These are phyloP conservation scores for Apodemus sylvaticus DNA, from an alignment of 2,113 vertebrate genomes.

Conservation along the genomic window DNA sequence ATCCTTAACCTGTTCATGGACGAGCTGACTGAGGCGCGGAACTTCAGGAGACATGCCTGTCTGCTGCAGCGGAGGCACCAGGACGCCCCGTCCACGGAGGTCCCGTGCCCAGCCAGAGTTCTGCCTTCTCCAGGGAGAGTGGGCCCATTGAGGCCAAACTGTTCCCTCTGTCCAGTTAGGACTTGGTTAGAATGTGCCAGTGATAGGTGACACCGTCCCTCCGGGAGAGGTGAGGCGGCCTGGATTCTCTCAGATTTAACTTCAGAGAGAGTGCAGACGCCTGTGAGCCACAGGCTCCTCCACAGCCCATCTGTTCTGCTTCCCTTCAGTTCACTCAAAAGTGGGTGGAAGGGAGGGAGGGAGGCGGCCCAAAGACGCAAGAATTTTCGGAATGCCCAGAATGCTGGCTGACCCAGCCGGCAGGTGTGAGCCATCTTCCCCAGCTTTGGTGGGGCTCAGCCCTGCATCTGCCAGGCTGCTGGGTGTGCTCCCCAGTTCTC, in stretches of 20 bases:
- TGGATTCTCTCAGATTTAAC: not conserved
- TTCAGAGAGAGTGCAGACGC: fast-evolving
- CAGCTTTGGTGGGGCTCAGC: not conserved
- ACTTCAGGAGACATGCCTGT: not conserved
- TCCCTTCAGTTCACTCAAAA: not conserved
- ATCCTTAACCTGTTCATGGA: not conserved
- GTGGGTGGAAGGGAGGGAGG: not conserved
- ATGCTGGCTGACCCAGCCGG: not conserved
- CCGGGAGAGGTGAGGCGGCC: not conserved
- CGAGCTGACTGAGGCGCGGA: not conserved
- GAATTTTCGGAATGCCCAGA: slow-evolving; percentile 63
- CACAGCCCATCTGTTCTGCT: not conserved
- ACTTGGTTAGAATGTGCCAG: not conserved
- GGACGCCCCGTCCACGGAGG: not conserved
- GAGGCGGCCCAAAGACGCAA: not conserved
- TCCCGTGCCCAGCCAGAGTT: not conserved
- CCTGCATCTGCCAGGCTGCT: not conserved
- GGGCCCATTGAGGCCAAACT: not conserved
- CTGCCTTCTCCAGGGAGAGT: not conserved
- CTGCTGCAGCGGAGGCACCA: not conserved
- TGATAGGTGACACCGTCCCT: not conserved
- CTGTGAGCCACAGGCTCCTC: not conserved
- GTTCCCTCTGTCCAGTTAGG: not conserved
- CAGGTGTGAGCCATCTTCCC: slow-evolving; percentile 2
- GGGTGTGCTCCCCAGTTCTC: not conserved